Base-by-base conservation (phyloP, 1,140 invertebrate species). In the Bombus huntii region DNA sequence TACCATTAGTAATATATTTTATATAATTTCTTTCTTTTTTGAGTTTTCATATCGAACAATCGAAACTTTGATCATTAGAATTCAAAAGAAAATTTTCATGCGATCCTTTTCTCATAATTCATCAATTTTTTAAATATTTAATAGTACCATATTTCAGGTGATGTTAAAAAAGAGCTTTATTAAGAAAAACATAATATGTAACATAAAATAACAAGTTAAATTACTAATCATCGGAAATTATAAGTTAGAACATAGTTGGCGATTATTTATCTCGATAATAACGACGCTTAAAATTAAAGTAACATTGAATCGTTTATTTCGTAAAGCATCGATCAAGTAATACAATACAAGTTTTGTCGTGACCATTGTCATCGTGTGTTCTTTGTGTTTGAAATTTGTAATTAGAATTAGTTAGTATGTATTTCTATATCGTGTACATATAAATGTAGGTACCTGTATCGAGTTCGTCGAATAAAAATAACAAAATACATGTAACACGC, bases 1-100 rank as follows among this genome's bases (percentile, higher is more conserved):
- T 89, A 85, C n/a, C 75, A 93, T 92, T 94, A 89, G 18, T n/a
- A 71, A 18, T 44, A 39, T 13, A 37, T 5, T 25, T 34, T 53
- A 18, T 73, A 31, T 18, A 70, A 75, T 53, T 5, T 68, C 75
- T 71, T 37, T 18, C 31, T 44, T 42, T 37, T 39, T 22, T 39
- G 47, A 39, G 39, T 81, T 42, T 75, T 25, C 44, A 75, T 75
- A 53, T 34, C 18, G 22, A 31, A 25, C 1, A 18, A 53, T 34
- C 5, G n/a, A 42, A 34, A 9, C 8, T 18, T 39, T 28, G 44
- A 53, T 62, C 31, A 13, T 25, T n/a, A 37, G 28, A 62, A 13
- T 31, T n/a, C 5, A n/a, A 12, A 44, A 31, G 9, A 62, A 42
- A 12, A 39, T 76, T 10, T 25, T 75, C 44, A 3, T 9, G 18